Percentiles rank a stretch among this genome's conserved stretches.
phyloP scores from a whole-genome alignment of 2,888 invertebrate genomes.

The Rhagonycha fulva region DNA sequence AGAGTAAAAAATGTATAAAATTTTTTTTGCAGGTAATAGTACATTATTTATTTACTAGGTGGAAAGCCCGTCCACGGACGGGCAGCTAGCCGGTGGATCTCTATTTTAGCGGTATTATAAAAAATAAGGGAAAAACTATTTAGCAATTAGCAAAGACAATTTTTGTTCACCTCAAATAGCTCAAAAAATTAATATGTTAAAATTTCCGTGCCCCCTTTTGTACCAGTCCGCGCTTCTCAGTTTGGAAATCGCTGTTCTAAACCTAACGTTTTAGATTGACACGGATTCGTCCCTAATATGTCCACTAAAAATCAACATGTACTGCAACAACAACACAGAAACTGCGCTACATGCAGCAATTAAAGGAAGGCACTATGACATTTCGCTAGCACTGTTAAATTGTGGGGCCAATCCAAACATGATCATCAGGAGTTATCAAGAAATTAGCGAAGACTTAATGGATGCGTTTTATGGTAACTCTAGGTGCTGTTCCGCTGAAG shows the following conservation, averaged over 20 bases:
- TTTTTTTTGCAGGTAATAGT: too few relatives aligned
- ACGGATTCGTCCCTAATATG: slow-evolving; percentile 60
- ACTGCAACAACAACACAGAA: slow-evolving; percentile 77
- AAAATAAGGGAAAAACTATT: too few relatives aligned
- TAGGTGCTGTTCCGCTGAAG: slow-evolving; percentile 55
- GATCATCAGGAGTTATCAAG: slow-evolving; percentile 60
- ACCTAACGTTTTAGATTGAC: slow-evolving; percentile 38
- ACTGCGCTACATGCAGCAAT: slow-evolving; percentile 85
- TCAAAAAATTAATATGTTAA: too few relatives aligned
- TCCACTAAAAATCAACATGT: slow-evolving; percentile 74
- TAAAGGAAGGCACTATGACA: slow-evolving; percentile 73
- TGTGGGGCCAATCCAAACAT: slow-evolving; percentile 85
- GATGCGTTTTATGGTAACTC: slow-evolving; percentile 35
- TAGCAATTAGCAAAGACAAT: too few relatives aligned
- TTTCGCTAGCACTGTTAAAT: slow-evolving; percentile 70
- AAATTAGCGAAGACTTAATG: slow-evolving; percentile 49
- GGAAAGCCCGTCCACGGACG: too few relatives aligned
- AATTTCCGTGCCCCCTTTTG: too few relatives aligned
- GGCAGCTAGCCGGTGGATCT: too few relatives aligned
- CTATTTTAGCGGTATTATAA: too few relatives aligned
- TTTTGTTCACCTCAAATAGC: too few relatives aligned
- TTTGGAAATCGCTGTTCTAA: neutral
- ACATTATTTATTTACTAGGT: too few relatives aligned
- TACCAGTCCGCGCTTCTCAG: neutral
- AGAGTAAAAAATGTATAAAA: too few relatives aligned